These are phyloP conservation scores for Lepus townsendii DNA, from an alignment of 2,797 vertebrate species.

Conservation along the genomic window DNA sequence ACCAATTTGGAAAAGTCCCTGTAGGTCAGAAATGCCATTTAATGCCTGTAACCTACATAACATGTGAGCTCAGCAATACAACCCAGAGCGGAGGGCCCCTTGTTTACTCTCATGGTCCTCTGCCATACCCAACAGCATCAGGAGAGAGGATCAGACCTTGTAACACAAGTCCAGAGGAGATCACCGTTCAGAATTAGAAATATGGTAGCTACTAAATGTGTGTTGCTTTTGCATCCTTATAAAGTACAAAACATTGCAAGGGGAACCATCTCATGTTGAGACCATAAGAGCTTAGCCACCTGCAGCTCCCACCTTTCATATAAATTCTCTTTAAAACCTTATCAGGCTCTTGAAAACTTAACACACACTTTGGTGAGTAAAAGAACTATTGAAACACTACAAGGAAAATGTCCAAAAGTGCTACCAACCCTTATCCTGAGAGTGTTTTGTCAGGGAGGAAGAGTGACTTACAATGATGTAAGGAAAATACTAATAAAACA, in stretches of 20 bases:
- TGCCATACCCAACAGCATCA: accelerated
- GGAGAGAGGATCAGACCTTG: neutral
- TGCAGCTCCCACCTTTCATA: neutral
- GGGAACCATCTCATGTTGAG: neutral
- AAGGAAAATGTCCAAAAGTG: neutral
- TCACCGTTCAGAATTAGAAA: neutral
- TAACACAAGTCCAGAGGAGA: too few species aligned
- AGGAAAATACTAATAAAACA: conserved; percentile 28
- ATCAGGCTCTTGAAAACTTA: neutral
- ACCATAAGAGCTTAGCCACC: neutral
- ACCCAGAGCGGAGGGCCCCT: accelerated
- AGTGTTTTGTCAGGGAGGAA: neutral
- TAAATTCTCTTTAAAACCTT: neutral
- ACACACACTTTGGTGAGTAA: neutral
- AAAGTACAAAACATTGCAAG: neutral
- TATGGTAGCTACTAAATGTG: neutral
- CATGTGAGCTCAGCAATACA: too few species aligned
- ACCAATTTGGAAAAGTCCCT: neutral
- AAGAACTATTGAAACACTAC: neutral
- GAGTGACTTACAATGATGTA: neutral
- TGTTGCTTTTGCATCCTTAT: neutral
- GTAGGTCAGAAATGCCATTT: neutral
- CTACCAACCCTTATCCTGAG: neutral
- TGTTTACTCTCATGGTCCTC: neutral
- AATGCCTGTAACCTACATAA: too few species aligned